Percentiles rank a stretch among this genome's conserved stretches.
Evolutionary conservation across 2,888 invertebrate species (phyloP).

Genomic region (Tethea ocularis): DNA sequence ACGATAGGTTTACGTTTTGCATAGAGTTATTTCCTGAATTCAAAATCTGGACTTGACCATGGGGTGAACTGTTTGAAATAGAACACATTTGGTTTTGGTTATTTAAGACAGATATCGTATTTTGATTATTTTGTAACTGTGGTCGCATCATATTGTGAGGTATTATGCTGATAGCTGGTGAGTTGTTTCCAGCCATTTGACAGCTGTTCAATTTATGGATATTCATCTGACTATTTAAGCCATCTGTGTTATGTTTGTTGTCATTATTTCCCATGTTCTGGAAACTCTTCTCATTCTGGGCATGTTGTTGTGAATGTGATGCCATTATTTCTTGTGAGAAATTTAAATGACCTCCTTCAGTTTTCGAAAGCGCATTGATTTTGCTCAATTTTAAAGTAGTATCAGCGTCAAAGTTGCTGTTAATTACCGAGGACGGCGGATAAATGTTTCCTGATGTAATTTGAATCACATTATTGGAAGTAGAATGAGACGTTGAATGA

Average conservation of each 20-base stretch:
- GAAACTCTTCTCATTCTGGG: slow-evolving; percentile 73
- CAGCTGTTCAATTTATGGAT: slow-evolving; percentile 76
- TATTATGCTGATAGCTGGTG: slow-evolving; percentile 73
- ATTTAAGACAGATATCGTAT: slow-evolving; percentile 59
- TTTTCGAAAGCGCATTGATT: slow-evolving; percentile 75
- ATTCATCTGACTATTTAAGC: slow-evolving; percentile 64
- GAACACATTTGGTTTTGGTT: slow-evolving; percentile 76
- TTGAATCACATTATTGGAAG: slow-evolving; percentile 76
- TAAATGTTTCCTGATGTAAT: slow-evolving; percentile 78
- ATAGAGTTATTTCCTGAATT: slow-evolving; percentile 71
- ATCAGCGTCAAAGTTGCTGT: slow-evolving; percentile 73
- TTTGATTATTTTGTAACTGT: slow-evolving; percentile 68
- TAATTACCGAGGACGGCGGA: slow-evolving; percentile 68
- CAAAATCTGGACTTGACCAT: slow-evolving; percentile 71
- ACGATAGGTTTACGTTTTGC: slow-evolving; percentile 72
- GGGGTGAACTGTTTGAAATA: slow-evolving; percentile 60
- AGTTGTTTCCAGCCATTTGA: slow-evolving; percentile 68
- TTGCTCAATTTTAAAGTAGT: slow-evolving; percentile 77
- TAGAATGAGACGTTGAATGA: slow-evolving; percentile 65
- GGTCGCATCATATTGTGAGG: slow-evolving; percentile 72
- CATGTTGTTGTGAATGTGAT: slow-evolving; percentile 74
- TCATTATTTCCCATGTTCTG: slow-evolving; percentile 72
- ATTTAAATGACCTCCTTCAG: slow-evolving; percentile 77
- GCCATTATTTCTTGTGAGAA: slow-evolving; percentile 79
- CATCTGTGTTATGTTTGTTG: slow-evolving; percentile 65